Evolutionary conservation across 2,797 vertebrate genomes (phyloP), one percentile per base, ranked within the genome.

Genomic region (Eulemur mongoz): DNA sequence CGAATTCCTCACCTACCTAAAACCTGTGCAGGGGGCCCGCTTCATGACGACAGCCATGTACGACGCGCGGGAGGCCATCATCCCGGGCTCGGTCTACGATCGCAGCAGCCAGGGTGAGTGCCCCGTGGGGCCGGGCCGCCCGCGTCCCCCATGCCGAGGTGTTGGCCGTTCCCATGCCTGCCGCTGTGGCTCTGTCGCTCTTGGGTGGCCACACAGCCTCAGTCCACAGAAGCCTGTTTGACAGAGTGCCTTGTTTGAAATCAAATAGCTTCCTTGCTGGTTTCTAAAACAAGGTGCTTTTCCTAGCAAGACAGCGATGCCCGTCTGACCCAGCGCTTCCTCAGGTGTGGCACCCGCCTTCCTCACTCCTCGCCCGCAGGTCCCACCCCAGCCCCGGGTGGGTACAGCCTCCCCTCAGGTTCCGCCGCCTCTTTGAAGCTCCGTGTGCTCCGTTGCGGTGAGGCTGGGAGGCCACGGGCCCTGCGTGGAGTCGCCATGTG

Each of bases 21-120:
- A 7, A 40, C 54, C 78, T 50, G 94, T 96, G 20, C 97, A 99
- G 99, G 99, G 99, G 4, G 99, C 99, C 7, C 99, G 99, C 32
- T 99, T 99, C 98, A 99, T 99, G 99, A 99, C 99, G 25, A 99
- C 99, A 10, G 99, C 99, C 13, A 99, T 99, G 99, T 99, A 99
- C 1, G 99, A 99, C 10, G 99, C 99, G 4, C 99, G 99, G 0
- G 99, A 99, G 98, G 99, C 99, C 27, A 99, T 99, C 92, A 99
- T 99, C 96, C 99, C 99, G 0, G 99, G 99, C 13, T 99, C 99
- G 0, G 99, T 99, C 75, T 99, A 99, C 0, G 99, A 99, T 97
- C 99, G 99, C 96, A 99, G 99, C 98, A 99, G 98, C 96, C 98
- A 99, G 97, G 99, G 99, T 99, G 97, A 98, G 98, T 76, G 13